A percentile compares a stretch with the other conserved stretches of the same genome.
These are phyloP conservation scores for Crotalus horridus DNA, from an alignment of 2,113 vertebrate species.

Conservation along the genomic window DNA sequence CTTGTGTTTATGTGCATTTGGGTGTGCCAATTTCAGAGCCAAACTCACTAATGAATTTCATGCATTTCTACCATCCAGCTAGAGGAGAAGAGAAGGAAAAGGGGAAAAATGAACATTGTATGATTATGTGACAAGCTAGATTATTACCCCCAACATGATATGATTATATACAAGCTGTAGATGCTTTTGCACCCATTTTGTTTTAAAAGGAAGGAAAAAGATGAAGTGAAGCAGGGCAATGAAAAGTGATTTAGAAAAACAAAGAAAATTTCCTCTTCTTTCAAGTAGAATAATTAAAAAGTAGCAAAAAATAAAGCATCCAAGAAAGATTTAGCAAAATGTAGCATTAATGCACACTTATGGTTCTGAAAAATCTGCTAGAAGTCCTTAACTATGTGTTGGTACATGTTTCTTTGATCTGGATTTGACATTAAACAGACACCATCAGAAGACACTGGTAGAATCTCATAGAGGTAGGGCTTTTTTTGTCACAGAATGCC, in stretches of 20 bases:
- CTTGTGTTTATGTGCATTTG: conserved; percentile 55
- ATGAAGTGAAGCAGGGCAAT: conserved; percentile 37
- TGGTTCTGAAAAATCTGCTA: conserved; percentile 49
- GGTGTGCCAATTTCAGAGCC: conserved; percentile 56
- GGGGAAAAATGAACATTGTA: neutral
- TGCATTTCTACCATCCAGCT: conserved; percentile 56
- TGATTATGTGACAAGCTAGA: neutral
- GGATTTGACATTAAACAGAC: conserved; percentile 2
- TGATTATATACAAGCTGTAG: conserved; percentile 37
- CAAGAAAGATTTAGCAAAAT: conserved; percentile 52
- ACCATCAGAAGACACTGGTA: neutral
- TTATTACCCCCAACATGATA: conserved; percentile 5
- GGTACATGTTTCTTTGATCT: conserved; percentile 37
- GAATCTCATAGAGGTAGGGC: neutral
- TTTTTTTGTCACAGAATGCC: no score
- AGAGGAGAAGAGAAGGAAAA: conserved; percentile 27
- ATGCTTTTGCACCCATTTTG: conserved; percentile 46
- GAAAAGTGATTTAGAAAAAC: conserved; percentile 49
- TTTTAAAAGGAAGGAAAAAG: conserved; percentile 12
- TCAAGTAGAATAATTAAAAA: conserved; percentile 70
- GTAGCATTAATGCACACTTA: conserved; percentile 60
- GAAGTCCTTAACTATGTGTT: conserved; percentile 35
- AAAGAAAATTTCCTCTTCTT: conserved; percentile 54
- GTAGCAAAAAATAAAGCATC: conserved; percentile 68
- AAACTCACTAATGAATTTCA: conserved; percentile 61